phyloP scores from a whole-genome alignment of 2,888 invertebrate genomes.

The Leptinotarsa peninsularis region DNA sequence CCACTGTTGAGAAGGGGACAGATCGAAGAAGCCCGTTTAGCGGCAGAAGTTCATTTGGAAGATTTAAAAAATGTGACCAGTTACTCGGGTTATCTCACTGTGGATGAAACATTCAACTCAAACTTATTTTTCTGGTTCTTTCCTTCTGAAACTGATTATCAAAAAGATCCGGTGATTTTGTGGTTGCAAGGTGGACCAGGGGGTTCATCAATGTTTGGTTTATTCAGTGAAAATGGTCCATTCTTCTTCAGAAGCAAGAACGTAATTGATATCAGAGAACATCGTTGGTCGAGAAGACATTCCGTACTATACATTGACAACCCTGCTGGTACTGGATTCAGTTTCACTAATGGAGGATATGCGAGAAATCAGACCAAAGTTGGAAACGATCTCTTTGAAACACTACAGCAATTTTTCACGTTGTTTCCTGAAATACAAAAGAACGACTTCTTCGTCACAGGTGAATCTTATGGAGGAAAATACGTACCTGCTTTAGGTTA shows the following conservation, averaged over 20 bases:
- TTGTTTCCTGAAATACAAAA: conserved; percentile 81
- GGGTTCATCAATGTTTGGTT: conserved; percentile 81
- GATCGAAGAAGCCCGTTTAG: conserved; percentile 73
- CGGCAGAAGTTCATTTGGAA: conserved; percentile 69
- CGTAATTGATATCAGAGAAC: conserved; percentile 71
- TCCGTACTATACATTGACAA: conserved; percentile 91
- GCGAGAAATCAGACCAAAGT: conserved; percentile 84
- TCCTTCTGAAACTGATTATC: conserved; percentile 73
- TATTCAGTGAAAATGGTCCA: conserved; percentile 85
- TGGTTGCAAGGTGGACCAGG: conserved; percentile 93
- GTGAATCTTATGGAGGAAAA: conserved; percentile 66
- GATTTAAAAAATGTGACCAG: conserved; percentile 73
- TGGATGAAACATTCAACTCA: conserved; percentile 80
- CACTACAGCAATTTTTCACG: conserved; percentile 84
- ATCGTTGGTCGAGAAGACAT: conserved; percentile 84
- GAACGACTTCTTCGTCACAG: conserved; percentile 85
- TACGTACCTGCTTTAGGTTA: conserved; percentile 83
- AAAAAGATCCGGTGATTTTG: conserved; percentile 78
- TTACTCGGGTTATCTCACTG: conserved; percentile 86
- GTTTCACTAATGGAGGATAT: conserved; percentile 87
- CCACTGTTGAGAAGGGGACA: conserved; percentile 79
- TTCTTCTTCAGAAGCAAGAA: conserved; percentile 68
- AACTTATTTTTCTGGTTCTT: conserved; percentile 95
- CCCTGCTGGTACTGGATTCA: conserved; percentile 88
- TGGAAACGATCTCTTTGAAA: conserved; percentile 81